Evolutionary conservation across 2,888 invertebrate genomes (phyloP).

Genomic region (Leucoptera coffeella): DNA sequence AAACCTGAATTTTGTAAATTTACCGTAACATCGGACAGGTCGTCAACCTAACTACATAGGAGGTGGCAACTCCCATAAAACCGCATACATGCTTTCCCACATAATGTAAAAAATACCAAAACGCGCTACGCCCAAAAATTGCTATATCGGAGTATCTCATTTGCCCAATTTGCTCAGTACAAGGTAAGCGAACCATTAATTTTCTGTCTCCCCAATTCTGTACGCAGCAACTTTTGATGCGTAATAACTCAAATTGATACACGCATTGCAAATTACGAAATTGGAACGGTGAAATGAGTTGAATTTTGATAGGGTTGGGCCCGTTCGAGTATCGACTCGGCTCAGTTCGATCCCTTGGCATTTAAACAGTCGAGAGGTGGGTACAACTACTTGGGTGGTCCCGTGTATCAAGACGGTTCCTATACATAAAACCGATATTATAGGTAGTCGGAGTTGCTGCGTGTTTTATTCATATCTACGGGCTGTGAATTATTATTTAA

Average conservation of each 20-base stretch:
- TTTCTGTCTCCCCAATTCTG: slow-evolving; percentile 17
- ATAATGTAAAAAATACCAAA: too few species aligned
- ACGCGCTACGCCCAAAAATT: background rate
- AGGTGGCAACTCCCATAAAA: too few species aligned
- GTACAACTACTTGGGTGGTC: slow-evolving; percentile 41
- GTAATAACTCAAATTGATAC: slow-evolving; percentile 40
- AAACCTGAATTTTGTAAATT: too few species aligned
- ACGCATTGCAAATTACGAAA: slow-evolving; percentile 40
- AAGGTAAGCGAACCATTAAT: slow-evolving; percentile 15
- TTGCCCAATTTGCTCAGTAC: slow-evolving; percentile 15
- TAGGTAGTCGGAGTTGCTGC: slow-evolving; percentile 15
- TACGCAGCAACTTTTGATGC: slow-evolving; percentile 10
- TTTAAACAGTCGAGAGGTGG: slow-evolving; percentile 17
- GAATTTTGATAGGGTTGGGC: slow-evolving; percentile 7
- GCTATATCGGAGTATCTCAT: slow-evolving; percentile 16
- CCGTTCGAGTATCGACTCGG: slow-evolving; percentile 9
- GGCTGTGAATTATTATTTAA: slow-evolving; percentile 24
- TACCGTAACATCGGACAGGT: too few species aligned
- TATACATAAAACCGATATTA: slow-evolving; percentile 15
- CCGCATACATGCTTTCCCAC: too few species aligned
- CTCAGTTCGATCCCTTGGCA: slow-evolving; percentile 5
- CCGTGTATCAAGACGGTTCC: slow-evolving; percentile 27
- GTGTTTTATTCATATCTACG: slow-evolving; percentile 17
- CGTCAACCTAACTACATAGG: too few species aligned
- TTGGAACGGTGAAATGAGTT: slow-evolving; percentile 17